These are phyloP conservation scores for Agrotis puta DNA, from an alignment of 2,888 invertebrate species.

Conservation along the genomic window DNA sequence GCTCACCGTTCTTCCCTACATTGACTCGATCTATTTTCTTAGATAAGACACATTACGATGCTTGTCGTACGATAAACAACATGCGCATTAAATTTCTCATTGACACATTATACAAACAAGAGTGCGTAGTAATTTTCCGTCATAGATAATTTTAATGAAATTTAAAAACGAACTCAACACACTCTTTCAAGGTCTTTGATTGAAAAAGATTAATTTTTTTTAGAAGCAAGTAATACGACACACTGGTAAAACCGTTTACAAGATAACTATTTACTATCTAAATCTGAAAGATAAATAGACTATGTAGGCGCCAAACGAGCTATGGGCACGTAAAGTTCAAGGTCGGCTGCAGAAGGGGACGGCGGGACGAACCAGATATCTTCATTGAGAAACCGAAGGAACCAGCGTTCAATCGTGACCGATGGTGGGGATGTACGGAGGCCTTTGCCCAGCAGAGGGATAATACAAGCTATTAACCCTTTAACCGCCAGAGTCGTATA, in stretches of 20 bases:
- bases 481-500: too few species aligned
- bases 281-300: too few species aligned
- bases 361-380: too few species aligned
- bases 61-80: conserved; percentile 12
- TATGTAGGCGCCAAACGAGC: too few species aligned
- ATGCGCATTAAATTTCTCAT: conserved; percentile 46
- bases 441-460: too few species aligned
- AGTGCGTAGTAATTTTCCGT: conserved; percentile 41
- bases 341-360: too few species aligned
- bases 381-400: too few species aligned
- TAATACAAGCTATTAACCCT: too few species aligned
- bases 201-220: not conserved
- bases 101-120: conserved; percentile 29
- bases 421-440: too few species aligned
- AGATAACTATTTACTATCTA: not conserved
- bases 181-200: conserved; percentile 22
- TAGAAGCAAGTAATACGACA: not conserved
- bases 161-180: conserved; percentile 5
- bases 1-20: conserved; percentile 22
- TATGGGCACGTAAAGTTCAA: too few species aligned
- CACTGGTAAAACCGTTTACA: not conserved
- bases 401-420: too few species aligned
- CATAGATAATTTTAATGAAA: conserved; percentile 28
- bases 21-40: conserved; percentile 35
- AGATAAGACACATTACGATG: conserved; percentile 41